phyloP scores from a whole-genome alignment of 2,888 invertebrate genomes.

The Drosophila barbarae region DNA sequence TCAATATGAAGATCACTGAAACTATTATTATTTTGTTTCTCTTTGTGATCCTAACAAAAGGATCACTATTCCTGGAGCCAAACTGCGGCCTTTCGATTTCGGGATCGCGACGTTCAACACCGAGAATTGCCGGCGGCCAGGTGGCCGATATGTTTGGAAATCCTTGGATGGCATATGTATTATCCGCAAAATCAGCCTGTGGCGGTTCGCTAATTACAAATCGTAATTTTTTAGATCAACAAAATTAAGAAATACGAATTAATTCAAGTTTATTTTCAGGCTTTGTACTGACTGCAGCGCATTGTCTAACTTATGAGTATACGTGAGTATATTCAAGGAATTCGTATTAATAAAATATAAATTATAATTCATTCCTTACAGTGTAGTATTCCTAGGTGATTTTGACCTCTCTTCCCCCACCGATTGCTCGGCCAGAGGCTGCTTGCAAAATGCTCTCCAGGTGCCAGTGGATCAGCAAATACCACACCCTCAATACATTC shows the following conservation, averaged over 20 bases:
- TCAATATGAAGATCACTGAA: background rate
- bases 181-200: background rate
- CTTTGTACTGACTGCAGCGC: background rate
- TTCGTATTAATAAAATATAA: background rate
- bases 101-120: too few species aligned
- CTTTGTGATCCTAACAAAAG: background rate
- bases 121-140: background rate
- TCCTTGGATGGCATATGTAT: background rate
- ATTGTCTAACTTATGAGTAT: background rate
- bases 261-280: background rate
- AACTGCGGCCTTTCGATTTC: background rate
- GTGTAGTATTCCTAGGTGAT: background rate
- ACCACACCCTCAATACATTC: background rate
- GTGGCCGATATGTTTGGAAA: conserved; percentile 1
- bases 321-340: background rate
- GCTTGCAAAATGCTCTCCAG: background rate
- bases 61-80: background rate
- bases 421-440: background rate
- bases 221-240: background rate
- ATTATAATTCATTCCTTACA: background rate
- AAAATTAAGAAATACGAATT: background rate
- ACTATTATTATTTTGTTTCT: background rate
- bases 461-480: background rate
- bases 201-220: background rate
- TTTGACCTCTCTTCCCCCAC: background rate